These are phyloP conservation scores for Paramormyrops hopkinsi DNA, from an alignment of 2,797 vertebrate species.

Conservation along the genomic window DNA sequence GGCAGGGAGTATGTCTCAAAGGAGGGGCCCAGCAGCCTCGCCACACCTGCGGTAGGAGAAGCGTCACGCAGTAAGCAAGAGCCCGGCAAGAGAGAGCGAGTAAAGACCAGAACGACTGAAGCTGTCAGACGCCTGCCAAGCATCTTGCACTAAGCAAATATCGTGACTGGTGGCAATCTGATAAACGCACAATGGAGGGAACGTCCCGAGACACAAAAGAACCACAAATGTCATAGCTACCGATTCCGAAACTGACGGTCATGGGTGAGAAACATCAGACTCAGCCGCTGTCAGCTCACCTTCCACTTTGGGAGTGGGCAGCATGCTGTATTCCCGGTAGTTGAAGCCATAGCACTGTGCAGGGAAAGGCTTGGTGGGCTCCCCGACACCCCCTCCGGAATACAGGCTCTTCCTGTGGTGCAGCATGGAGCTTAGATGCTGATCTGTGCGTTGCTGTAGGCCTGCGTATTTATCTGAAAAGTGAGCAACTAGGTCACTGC, in stretches of 20 bases:
- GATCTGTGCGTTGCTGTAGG: conserved; percentile 30
- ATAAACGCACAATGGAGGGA: background rate
- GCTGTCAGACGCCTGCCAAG: background rate
- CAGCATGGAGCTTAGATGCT: conserved; percentile 32
- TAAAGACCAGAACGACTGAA: background rate
- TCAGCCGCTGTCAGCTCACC: conserved; percentile 54
- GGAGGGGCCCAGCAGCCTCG: conserved; percentile 77
- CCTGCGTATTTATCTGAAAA: conserved; percentile 59
- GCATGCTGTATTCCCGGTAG: conserved; percentile 64
- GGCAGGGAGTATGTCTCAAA: conserved; percentile 80
- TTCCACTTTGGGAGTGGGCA: conserved; percentile 62
- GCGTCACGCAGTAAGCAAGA: background rate
- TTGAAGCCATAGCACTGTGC: conserved; percentile 57
- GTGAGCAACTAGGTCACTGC: background rate
- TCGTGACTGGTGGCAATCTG: background rate
- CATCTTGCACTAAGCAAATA: background rate
- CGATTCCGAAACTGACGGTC: background rate
- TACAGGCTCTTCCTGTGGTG: conserved; percentile 60
- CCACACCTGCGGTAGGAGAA: conserved; percentile 61
- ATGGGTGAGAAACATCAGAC: background rate
- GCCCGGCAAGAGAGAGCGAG: background rate
- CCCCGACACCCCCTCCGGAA: conserved; percentile 32
- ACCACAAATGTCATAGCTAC: background rate
- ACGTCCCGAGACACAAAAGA: background rate
- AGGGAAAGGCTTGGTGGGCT: conserved; percentile 52